Evolutionary conservation across 23 tunicate genomes (phyloP).

Genomic region (Halocynthia roretzi): DNA sequence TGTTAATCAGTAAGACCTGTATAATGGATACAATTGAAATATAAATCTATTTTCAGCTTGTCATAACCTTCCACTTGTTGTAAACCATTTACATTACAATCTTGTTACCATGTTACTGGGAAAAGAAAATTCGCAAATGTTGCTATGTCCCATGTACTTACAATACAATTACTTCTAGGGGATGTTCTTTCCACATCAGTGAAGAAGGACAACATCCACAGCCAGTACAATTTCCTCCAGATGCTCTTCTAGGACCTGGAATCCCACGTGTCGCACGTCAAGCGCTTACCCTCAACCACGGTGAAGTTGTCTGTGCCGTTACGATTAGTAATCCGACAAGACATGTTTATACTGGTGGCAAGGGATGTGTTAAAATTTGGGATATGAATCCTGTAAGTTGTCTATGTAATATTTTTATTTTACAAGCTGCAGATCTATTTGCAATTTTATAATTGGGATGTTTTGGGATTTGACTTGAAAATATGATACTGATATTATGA

Average conservation of each 20-base stretch:
- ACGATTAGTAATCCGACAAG: conserved; percentile 78
- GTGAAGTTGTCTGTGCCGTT: conserved; percentile 94
- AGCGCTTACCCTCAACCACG: conserved; percentile 66
- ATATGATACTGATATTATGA: no score
- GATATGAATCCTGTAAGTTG: conserved; percentile 58
- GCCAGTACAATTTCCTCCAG: conserved; percentile 84
- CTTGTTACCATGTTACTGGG: no score
- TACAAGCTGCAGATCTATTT: not conserved
- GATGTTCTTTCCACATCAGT: conserved; percentile 58
- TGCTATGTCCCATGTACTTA: not conserved
- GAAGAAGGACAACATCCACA: conserved; percentile 87
- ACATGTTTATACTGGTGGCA: conserved; percentile 89
- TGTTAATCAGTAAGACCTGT: no score
- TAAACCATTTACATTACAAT: no score
- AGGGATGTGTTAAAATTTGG: conserved; percentile 96
- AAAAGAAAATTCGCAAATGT: no score
- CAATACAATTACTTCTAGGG: conserved; percentile 20
- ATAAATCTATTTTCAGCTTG: no score
- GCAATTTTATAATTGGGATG: no score
- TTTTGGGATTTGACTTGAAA: not conserved
- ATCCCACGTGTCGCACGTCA: conserved; percentile 70
- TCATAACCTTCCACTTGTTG: no score
- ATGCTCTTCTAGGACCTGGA: conserved; percentile 79
- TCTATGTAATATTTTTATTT: not conserved
- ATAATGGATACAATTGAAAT: no score